Conservation (phyloP, 2,113 vertebrate genomes). For the Ophthalmolycus amberensis region DNA sequence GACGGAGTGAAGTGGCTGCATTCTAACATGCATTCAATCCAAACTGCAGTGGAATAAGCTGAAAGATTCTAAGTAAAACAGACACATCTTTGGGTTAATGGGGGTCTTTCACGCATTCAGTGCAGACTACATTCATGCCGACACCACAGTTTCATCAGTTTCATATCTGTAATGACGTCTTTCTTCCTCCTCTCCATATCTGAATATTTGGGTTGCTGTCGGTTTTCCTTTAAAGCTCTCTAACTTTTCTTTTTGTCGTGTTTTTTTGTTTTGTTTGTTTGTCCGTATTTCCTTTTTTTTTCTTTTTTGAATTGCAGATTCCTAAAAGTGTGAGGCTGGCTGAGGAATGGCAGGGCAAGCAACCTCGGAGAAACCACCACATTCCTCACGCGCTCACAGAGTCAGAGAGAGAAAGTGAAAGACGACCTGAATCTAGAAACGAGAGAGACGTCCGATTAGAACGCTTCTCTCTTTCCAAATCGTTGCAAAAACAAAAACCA, state of each 20-base stretch:
- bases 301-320: constrained; percentile 89
- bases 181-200: constrained; percentile 38
- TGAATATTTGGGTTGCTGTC: constrained; percentile 37
- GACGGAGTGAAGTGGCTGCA: constrained; percentile 6
- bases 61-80: background rate
- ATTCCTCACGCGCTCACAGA: constrained; percentile 64
- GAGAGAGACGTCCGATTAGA: constrained; percentile 39
- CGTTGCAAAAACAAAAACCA: constrained; percentile 9
- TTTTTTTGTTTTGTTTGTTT: constrained; percentile 75
- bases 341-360: constrained; percentile 89
- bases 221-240: constrained; percentile 31
- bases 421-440: constrained; percentile 51
- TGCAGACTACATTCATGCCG: background rate
- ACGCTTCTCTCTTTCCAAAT: constrained; percentile 53
- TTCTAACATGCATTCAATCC: constrained; percentile 37
- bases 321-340: constrained; percentile 89
- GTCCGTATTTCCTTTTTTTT: constrained; percentile 32
- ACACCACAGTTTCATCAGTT: background rate
- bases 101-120: background rate
- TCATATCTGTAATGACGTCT: constrained; percentile 3
- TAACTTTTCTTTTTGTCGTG: constrained; percentile 79
- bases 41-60: background rate
- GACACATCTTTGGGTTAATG: background rate
- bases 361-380: constrained; percentile 83
- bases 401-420: constrained; percentile 64